Conservation (phyloP, 2,797 vertebrate genomes). For the Syngnathus rostellatus region DNA sequence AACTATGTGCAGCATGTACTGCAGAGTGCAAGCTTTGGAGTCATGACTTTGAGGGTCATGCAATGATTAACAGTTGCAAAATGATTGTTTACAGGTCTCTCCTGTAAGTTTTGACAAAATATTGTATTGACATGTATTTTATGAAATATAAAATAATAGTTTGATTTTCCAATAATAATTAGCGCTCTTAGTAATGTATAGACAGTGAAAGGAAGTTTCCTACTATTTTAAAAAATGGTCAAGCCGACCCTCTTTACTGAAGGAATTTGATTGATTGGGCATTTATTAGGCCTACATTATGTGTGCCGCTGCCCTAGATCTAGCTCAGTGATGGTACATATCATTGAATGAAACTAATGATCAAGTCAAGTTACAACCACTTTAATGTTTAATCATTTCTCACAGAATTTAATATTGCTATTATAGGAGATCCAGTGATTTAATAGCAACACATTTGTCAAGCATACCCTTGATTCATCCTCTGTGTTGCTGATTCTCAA, state of each 20-base stretch:
- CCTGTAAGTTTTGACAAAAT: neutral
- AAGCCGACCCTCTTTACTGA: no score
- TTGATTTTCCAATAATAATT: neutral
- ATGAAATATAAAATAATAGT: neutral
- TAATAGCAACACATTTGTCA: neutral
- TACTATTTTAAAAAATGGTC: no score
- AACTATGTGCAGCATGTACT: neutral
- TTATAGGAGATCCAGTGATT: neutral
- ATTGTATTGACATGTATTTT: neutral
- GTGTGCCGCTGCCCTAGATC: conserved; percentile 1
- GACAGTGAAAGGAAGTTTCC: no score
- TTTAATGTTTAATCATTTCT: no score
- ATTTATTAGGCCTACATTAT: no score
- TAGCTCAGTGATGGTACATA: neutral
- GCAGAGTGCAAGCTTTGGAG: neutral
- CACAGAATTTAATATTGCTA: neutral
- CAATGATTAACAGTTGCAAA: conserved; percentile 5
- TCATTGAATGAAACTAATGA: neutral
- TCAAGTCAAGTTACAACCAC: neutral
- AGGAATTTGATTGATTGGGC: neutral
- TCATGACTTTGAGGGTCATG: conserved; percentile 12
- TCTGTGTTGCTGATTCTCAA: conserved; percentile 19
- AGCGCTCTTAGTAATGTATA: neutral
- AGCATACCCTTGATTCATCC: conserved; percentile 7
- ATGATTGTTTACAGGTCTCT: neutral